Percentiles rank a stretch among this genome's conserved stretches.
phyloP scores from a whole-genome alignment of 2,888 invertebrate species.

The Drosophila peninsularis region DNA sequence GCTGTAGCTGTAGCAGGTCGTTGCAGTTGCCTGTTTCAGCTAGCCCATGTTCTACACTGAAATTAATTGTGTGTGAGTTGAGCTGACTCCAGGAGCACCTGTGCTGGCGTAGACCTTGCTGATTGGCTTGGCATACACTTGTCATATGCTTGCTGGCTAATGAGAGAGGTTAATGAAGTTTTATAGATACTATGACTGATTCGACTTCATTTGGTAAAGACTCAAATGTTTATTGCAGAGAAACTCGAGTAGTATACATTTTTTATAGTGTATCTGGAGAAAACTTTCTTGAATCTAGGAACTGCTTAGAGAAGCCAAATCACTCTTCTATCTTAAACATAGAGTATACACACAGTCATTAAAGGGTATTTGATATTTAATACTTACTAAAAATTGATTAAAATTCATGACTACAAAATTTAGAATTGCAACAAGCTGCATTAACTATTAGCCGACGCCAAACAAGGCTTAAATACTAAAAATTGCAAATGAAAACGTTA shows the following conservation, averaged over 20 bases:
- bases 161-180: background rate
- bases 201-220: background rate
- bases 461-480: slow-evolving; percentile 1
- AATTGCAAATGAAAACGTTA: slow-evolving; percentile 4
- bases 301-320: too few relatives aligned
- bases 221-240: background rate
- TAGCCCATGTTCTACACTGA: background rate
- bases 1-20: background rate
- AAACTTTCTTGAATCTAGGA: too few relatives aligned
- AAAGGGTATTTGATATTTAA: background rate
- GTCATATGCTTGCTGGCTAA: background rate
- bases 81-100: background rate
- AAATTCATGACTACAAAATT: background rate
- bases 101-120: background rate
- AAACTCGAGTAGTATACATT: too few relatives aligned
- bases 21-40: background rate
- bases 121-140: background rate
- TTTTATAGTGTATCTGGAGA: too few relatives aligned
- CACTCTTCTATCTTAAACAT: too few relatives aligned
- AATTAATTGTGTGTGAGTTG: slow-evolving; percentile 15
- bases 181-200: background rate
- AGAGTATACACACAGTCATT: too few relatives aligned
- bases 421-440: background rate
- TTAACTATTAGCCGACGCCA: background rate
- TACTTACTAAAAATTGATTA: background rate